Evolutionary conservation across 2,888 invertebrate genomes (phyloP).

Genomic region (Meandrusa payeni): DNA sequence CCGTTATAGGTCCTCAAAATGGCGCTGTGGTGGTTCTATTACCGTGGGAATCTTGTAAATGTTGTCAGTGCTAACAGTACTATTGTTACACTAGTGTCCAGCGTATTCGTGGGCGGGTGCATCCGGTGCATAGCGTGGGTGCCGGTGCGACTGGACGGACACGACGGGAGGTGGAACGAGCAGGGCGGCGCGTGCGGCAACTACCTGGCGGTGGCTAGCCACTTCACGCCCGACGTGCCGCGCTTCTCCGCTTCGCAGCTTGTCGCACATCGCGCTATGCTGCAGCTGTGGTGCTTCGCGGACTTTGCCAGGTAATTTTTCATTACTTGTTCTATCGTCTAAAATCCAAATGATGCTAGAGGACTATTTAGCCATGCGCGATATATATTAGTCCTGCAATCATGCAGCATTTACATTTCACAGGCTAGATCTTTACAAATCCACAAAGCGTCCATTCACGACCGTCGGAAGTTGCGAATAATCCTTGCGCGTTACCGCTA

Average conservation of each 20-base stretch:
- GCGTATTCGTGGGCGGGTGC: constrained; percentile 78
- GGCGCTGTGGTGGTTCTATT: too few species aligned
- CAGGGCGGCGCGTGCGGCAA: constrained; percentile 42
- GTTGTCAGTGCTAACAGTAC: too few species aligned
- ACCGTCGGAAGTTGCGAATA: too few species aligned
- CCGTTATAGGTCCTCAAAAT: too few species aligned
- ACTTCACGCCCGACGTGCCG: constrained; percentile 71
- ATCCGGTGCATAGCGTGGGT: constrained; percentile 81
- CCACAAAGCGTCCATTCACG: too few species aligned
- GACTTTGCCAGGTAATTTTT: constrained; percentile 48
- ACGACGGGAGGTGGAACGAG: constrained; percentile 7
- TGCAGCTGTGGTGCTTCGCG: constrained; percentile 87
- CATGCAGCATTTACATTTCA: too few species aligned
- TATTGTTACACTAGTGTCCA: constrained; percentile 29
- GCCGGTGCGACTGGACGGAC: constrained; percentile 32
- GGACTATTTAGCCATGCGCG: too few species aligned
- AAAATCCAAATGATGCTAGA: too few species aligned
- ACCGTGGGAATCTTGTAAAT: too few species aligned
- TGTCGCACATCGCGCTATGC: constrained; percentile 68
- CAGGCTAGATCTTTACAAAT: too few species aligned
- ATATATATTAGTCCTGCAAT: too few species aligned
- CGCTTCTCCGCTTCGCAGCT: constrained; percentile 56
- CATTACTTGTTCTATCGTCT: neutral
- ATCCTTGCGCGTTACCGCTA: too few species aligned
- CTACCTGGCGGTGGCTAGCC: constrained; percentile 81